Evolutionary conservation across 1,140 invertebrate species (phyloP), one percentile per base, ranked within the genome.

Genomic region (Lanistes nyassanus): DNA sequence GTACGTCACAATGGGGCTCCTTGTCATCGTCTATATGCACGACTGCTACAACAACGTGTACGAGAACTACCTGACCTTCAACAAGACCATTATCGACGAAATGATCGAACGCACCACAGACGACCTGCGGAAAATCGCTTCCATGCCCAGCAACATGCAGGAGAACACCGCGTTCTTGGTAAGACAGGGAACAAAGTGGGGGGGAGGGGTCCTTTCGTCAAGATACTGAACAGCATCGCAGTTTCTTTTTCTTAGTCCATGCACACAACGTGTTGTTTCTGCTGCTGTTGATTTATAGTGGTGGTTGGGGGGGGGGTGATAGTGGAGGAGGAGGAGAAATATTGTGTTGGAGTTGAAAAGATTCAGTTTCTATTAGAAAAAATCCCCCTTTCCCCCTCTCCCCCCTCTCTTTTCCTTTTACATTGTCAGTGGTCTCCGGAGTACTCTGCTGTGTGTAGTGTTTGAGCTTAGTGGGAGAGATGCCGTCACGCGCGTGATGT

Each of bases 41-140:
- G 86, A 86, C 78, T 87, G 85, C 70, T 88, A 87, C 79, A 86
- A 83, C 75, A 87, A 88, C 64, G 87, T 88, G 26, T 87, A 87
- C 64, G 83, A 88, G 64, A 88, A 86, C 66, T 88, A 88, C 76
- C 77, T 88, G 16, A 84, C 82, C 23, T 86, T 88, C 72, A 86
- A 87, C 76, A 83, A 85, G 62, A 82, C 83, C 21, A 81, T 88
- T 56, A 85, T 88, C 21, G 85, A 84, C 16, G 86, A 86, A 34
- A 82, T 88, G 16, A 88, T 86, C 66, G 85, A 86, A n/a, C 76
- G 84, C 53, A 84, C 85, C 19, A 85, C 86, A 6, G 84, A 86
- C 29, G 86, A 88, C 72, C 69, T 88, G 1, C 83, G 86, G 56
- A 85, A 84, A 62, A 84, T 88, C 21, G 86, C 87, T 3, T 84